A percentile compares a stretch with the other conserved stretches of the same genome.
phyloP scores from a whole-genome alignment of 2,797 vertebrate genomes.

The Gastrophryne carolinensis region DNA sequence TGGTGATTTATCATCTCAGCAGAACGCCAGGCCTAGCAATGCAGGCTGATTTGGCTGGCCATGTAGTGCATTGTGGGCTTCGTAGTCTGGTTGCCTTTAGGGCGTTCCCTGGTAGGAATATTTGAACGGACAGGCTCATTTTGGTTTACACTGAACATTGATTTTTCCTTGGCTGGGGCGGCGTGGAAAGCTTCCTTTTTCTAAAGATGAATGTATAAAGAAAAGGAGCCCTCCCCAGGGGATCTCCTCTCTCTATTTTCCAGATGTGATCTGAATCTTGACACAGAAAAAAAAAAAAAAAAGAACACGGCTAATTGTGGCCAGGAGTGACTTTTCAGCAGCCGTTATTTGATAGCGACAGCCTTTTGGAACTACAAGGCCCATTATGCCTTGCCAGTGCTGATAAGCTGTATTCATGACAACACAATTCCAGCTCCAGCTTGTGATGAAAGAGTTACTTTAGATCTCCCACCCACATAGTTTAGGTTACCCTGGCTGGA shows the following conservation, averaged over 20 bases:
- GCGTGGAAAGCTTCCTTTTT: constrained; percentile 17
- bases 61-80: constrained; percentile 29
- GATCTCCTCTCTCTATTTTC: constrained; percentile 14
- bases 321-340: too few species aligned
- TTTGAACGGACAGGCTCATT: constrained; percentile 13
- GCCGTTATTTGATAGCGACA: not conserved
- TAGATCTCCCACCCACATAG: constrained; percentile 17
- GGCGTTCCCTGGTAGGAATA: constrained; percentile 33
- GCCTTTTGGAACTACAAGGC: not conserved
- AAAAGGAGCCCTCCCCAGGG: constrained; percentile 33
- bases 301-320: too few species aligned
- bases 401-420: not conserved
- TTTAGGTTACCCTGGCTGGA: constrained; percentile 1
- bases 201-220: constrained; percentile 17
- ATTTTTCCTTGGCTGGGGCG: constrained; percentile 6
- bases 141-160: constrained; percentile 31
- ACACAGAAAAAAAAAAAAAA: not conserved
- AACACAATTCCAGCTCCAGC: not conserved
- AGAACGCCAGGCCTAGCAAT: not conserved
- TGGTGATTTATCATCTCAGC: constrained; percentile 15
- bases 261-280: constrained; percentile 31
- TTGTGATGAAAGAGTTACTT: not conserved
- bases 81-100: constrained; percentile 24
- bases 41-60: not conserved
- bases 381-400: not conserved